A percentile compares a stretch with the other conserved stretches of the same genome.
Evolutionary conservation across 2,888 invertebrate species (phyloP).

Genomic region (Hyppa rectilinea): DNA sequence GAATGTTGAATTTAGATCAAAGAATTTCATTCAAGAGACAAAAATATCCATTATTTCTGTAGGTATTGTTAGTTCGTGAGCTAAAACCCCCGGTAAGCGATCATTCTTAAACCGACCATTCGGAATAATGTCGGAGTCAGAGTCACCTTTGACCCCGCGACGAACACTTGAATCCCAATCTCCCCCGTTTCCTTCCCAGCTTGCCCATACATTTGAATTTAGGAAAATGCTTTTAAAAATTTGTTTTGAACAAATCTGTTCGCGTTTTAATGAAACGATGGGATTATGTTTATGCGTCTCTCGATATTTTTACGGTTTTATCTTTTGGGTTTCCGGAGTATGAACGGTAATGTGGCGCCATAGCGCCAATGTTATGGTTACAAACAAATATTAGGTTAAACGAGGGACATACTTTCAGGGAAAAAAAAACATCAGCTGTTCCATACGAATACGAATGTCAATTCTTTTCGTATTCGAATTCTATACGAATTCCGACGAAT

Average conservation of each 20-base stretch:
- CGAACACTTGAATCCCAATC: slow-evolving; percentile 54
- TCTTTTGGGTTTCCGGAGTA: background rate
- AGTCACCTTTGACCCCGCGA: slow-evolving; percentile 47
- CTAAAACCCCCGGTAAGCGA: slow-evolving; percentile 4
- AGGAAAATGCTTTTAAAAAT: slow-evolving; percentile 43
- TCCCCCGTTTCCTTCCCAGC: slow-evolving; percentile 30
- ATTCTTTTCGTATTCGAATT: too few species aligned
- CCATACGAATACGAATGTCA: too few species aligned
- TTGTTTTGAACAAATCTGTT: slow-evolving; percentile 48
- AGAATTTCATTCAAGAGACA: background rate
- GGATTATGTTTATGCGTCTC: slow-evolving; percentile 17
- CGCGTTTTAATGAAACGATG: slow-evolving; percentile 33
- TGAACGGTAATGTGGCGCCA: background rate
- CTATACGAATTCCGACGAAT: too few species aligned
- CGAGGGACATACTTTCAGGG: too few species aligned
- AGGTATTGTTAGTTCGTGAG: too few species aligned
- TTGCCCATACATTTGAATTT: slow-evolving; percentile 53
- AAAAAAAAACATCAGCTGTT: too few species aligned
- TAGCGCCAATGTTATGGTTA: slow-evolving; percentile 10
- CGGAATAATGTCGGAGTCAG: slow-evolving; percentile 61
- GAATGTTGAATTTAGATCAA: background rate
- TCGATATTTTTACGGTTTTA: slow-evolving; percentile 10
- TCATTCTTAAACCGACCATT: slow-evolving; percentile 36
- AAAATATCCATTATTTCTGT: background rate
- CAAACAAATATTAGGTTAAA: background rate